Conservation (phyloP, 2,113 vertebrate genomes). For the Nicator chloris region DNA sequence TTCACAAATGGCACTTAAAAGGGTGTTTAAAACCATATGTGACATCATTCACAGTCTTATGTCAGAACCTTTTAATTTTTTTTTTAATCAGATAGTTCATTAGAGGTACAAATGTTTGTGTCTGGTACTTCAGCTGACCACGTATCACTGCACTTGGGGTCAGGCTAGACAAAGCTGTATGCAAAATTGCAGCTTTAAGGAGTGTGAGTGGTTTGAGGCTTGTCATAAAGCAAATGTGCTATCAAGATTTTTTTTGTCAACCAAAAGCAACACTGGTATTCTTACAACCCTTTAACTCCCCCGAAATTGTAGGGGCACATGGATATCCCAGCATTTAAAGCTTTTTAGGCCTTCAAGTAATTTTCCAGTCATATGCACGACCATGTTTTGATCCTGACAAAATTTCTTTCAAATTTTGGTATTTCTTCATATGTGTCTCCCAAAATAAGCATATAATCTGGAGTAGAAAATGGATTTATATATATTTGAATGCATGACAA, state of each 20-base stretch:
- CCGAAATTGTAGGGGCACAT: background rate
- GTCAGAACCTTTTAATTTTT: background rate
- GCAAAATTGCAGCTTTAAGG: background rate
- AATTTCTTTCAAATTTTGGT: background rate
- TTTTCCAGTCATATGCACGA: background rate
- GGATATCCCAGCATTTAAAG: background rate
- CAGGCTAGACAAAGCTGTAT: rapidly evolving
- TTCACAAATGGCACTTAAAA: background rate
- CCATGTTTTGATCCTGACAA: background rate
- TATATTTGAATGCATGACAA: background rate
- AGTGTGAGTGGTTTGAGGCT: background rate
- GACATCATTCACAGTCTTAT: background rate
- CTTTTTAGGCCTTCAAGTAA: background rate
- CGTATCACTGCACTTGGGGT: too few species aligned
- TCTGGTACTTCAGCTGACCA: background rate
- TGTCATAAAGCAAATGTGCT: background rate
- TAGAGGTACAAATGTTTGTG: background rate
- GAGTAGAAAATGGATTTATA: background rate
- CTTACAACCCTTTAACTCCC: background rate
- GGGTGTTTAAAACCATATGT: background rate
- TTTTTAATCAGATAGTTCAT: background rate
- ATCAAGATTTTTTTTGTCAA: background rate
- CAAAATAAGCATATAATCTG: background rate
- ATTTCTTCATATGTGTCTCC: background rate
- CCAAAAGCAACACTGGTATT: background rate